A percentile compares a stretch with the other conserved stretches of the same genome.
These are phyloP conservation scores for Acanthurus leucopareius DNA, from an alignment of 2,797 vertebrate species.

Conservation along the genomic window DNA sequence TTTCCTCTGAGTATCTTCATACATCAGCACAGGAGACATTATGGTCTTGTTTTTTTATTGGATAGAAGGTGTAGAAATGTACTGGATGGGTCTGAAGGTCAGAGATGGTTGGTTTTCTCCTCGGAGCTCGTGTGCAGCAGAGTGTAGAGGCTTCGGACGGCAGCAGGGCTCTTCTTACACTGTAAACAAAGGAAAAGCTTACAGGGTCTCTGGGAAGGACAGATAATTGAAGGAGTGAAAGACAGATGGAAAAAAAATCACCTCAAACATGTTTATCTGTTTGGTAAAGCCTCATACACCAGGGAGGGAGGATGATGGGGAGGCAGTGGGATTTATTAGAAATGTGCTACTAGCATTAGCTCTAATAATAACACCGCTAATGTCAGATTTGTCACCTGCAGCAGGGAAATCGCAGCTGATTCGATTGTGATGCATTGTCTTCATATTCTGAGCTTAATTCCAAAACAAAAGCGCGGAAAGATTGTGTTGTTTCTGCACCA, in stretches of 20 bases:
- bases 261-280: constrained; percentile 20
- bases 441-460: not conserved
- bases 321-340: not conserved
- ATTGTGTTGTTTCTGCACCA: not conserved
- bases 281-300: not conserved
- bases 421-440: not conserved
- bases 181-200: not conserved
- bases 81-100: not conserved
- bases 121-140: not conserved
- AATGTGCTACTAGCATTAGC: constrained; percentile 3
- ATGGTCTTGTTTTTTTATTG: not conserved
- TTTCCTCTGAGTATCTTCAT: not conserved
- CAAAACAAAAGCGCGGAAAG: not conserved
- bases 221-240: constrained; percentile 24
- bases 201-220: constrained; percentile 12
- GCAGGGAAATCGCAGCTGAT: not conserved
- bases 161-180: not conserved
- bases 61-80: not conserved
- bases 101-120: not conserved
- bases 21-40: not conserved
- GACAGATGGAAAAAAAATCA: constrained; percentile 14
- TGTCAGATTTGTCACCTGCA: not conserved
- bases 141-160: not conserved
- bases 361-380: constrained; percentile 1
- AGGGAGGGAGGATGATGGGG: not conserved